phyloP scores from a whole-genome alignment of 1,140 invertebrate genomes.

The Drosophila athabasca region DNA sequence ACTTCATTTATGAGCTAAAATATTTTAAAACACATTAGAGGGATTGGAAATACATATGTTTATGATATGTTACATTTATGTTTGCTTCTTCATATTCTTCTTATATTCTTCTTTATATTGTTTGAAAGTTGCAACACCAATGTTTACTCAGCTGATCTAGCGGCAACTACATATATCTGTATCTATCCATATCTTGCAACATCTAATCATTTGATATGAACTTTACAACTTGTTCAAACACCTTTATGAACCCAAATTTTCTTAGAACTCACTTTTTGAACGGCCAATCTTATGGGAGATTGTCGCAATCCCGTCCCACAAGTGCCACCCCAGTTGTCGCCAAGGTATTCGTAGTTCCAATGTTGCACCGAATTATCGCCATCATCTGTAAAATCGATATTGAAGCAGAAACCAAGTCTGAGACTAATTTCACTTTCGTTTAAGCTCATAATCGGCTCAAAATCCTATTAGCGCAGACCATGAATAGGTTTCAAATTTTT shows the following conservation, averaged over 20 bases:
- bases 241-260: background rate
- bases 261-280: slow-evolving; percentile 30
- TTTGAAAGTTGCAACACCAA: too few species aligned
- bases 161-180: too few species aligned
- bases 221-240: background rate
- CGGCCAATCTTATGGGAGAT: slow-evolving; percentile 47
- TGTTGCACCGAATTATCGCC: slow-evolving; percentile 15
- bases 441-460: slow-evolving; percentile 16
- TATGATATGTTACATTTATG: too few species aligned
- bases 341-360: slow-evolving; percentile 47
- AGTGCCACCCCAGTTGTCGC: slow-evolving; percentile 33
- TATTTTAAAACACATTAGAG: too few species aligned
- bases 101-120: too few species aligned
- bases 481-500: slow-evolving; percentile 21
- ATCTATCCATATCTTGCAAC: too few species aligned
- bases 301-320: slow-evolving; percentile 41
- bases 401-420: slow-evolving; percentile 16
- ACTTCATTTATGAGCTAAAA: too few species aligned
- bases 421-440: slow-evolving; percentile 49
- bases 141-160: too few species aligned
- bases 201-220: background rate
- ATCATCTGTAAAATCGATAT: slow-evolving; percentile 44
- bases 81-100: too few species aligned
- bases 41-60: too few species aligned
- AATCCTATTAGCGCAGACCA: slow-evolving; percentile 51